Evolutionary conservation across 2,888 invertebrate genomes (phyloP).

Genomic region (Seladonia tumulorum): DNA sequence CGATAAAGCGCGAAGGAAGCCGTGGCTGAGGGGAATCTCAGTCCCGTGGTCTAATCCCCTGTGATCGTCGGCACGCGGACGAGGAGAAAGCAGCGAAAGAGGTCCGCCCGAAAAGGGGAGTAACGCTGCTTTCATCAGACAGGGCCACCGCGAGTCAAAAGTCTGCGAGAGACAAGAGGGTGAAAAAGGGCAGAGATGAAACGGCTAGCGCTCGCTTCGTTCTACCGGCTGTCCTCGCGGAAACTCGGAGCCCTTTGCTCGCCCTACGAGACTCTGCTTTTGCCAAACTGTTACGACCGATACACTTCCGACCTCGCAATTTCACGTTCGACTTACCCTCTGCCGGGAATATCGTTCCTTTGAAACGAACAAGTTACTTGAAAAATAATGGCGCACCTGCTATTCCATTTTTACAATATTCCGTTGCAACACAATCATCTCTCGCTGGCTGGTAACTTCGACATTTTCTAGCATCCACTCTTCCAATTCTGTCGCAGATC

Average conservation of each 20-base stretch:
- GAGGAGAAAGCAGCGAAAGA: background rate
- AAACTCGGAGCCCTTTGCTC: background rate
- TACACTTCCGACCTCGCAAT: background rate
- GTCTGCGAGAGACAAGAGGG: constrained; percentile 27
- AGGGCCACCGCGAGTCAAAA: constrained; percentile 11
- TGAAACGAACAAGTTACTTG: background rate
- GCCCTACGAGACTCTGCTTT: background rate
- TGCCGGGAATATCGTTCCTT: background rate
- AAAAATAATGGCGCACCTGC: background rate
- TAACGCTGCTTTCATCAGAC: constrained; percentile 28
- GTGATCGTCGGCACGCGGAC: background rate
- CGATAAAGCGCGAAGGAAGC: background rate
- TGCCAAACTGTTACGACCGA: constrained; percentile 13
- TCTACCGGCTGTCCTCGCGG: constrained; percentile 6
- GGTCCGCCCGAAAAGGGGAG: background rate
- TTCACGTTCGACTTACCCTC: background rate
- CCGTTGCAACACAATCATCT: background rate
- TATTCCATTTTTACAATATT: background rate
- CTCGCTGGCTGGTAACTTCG: background rate
- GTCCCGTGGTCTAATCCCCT: background rate
- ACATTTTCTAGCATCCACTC: background rate
- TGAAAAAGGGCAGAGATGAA: constrained; percentile 29
- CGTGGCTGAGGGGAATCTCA: background rate
- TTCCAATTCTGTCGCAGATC: background rate
- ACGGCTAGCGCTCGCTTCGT: background rate